These are phyloP conservation scores for Seriola rivoliana DNA, from an alignment of 2,113 vertebrate species.

Conservation along the genomic window DNA sequence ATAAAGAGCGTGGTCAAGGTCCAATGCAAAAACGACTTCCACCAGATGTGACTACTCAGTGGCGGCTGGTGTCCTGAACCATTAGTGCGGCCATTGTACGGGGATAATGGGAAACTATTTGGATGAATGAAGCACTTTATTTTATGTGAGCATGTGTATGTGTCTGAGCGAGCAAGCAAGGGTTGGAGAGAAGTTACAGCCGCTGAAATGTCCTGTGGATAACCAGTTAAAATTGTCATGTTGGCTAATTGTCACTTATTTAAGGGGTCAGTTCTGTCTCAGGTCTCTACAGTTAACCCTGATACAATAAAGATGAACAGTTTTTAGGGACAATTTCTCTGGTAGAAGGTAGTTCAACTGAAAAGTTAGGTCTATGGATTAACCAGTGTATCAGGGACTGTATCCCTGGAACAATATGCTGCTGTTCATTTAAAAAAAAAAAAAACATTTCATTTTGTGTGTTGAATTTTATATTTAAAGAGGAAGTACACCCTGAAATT, in stretches of 20 bases:
- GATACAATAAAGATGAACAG: background rate
- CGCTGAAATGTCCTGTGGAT: conserved; percentile 3
- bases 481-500: background rate
- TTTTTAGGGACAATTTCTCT: background rate
- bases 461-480: background rate
- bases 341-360: background rate
- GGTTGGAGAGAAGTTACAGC: background rate
- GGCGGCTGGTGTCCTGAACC: conserved; percentile 29
- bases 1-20: conserved; percentile 50
- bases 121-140: conserved; percentile 50
- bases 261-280: background rate
- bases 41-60: conserved; percentile 56
- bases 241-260: background rate
- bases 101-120: conserved; percentile 46
- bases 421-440: no score
- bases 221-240: background rate
- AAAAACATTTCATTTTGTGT: no score
- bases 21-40: conserved; percentile 33
- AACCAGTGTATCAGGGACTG: no score
- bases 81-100: conserved; percentile 36
- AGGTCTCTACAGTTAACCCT: background rate
- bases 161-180: background rate
- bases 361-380: background rate
- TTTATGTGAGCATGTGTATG: conserved; percentile 14
- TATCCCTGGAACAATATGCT: no score